Conservation (phyloP, 2,888 invertebrate species). For the Eilema griseolum region DNA sequence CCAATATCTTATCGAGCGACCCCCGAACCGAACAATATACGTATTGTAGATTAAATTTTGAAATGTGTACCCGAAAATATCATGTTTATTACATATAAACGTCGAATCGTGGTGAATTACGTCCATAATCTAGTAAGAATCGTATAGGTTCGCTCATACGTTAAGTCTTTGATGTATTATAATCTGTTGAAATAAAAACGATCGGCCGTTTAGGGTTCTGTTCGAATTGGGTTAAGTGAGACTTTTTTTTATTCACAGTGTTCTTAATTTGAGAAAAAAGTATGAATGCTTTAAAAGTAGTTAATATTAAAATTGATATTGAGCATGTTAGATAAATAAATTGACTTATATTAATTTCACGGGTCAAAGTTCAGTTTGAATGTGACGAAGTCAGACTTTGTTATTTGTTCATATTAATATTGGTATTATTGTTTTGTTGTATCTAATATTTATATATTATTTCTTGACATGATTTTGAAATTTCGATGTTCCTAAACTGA, state of each 20-base stretch:
- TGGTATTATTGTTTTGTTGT: not conserved
- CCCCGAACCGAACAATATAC: conserved; percentile 49
- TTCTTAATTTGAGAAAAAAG: not conserved
- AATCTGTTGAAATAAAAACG: conserved; percentile 76
- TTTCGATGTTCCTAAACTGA: no score
- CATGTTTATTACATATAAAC: conserved; percentile 79
- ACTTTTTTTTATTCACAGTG: not conserved
- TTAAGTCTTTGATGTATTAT: conserved; percentile 79
- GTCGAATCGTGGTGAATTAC: conserved; percentile 69
- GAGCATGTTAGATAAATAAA: not conserved
- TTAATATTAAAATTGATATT: not conserved
- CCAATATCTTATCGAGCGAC: conserved; percentile 31
- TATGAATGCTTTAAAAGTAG: not conserved
- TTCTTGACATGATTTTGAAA: no score
- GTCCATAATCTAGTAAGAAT: conserved; percentile 68
- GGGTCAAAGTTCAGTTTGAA: not conserved
- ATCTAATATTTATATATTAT: no score
- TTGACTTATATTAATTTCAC: not conserved
- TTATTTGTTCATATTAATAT: not conserved
- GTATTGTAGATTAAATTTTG: conserved; percentile 57
- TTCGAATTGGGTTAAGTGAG: conserved; percentile 40
- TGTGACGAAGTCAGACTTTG: not conserved
- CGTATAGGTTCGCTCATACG: conserved; percentile 68
- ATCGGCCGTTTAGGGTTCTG: conserved; percentile 63
- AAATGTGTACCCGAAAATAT: conserved; percentile 66